phyloP scores from a whole-genome alignment of 2,113 vertebrate genomes.

The Platycercus adscitus region DNA sequence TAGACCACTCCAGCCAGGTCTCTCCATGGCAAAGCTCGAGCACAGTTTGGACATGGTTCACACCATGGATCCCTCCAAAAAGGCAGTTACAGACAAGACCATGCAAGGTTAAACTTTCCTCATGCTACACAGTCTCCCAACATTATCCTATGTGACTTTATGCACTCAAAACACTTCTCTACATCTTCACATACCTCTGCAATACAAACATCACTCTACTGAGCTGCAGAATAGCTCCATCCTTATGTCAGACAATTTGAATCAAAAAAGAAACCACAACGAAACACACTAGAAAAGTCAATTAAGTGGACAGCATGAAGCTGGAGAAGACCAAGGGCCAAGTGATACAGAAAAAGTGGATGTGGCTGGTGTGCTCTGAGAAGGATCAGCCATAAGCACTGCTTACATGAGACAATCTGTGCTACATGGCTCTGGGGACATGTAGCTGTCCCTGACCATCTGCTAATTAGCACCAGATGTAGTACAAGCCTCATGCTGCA shows the following conservation, averaged over 20 bases:
- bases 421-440: not conserved
- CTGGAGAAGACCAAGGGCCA: not conserved
- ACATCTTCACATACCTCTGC: not conserved
- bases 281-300: not conserved
- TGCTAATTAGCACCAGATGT: not conserved
- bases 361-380: not conserved
- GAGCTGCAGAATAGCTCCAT: not conserved
- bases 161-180: not conserved
- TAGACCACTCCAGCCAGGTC: not conserved
- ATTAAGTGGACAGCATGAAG: not conserved
- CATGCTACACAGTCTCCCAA: not conserved
- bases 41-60: not conserved
- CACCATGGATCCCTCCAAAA: not conserved
- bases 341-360: not conserved
- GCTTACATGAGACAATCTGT: not conserved
- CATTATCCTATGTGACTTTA: not conserved
- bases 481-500: not conserved
- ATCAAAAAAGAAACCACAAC: not conserved
- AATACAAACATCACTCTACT: not conserved
- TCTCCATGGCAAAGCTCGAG: not conserved
- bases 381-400: not conserved
- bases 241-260: not conserved
- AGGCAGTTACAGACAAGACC: not conserved
- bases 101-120: not conserved
- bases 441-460: not conserved